These are phyloP conservation scores for Acronicta leporina DNA, from an alignment of 2,888 invertebrate species.

Conservation along the genomic window DNA sequence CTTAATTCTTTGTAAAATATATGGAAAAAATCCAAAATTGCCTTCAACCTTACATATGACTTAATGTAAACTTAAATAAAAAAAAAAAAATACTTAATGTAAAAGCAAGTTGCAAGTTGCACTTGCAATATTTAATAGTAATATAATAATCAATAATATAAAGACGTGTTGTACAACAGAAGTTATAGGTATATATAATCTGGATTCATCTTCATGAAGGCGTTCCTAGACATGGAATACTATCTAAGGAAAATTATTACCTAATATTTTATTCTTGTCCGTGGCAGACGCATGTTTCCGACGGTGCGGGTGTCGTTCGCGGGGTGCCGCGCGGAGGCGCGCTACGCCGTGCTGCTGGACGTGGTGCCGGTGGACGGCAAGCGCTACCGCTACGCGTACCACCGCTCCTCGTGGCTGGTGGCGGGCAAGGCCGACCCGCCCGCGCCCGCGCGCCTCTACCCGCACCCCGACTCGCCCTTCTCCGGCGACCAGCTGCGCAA, in stretches of 20 bases:
- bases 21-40: too few species aligned
- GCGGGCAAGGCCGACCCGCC: constrained; percentile 99
- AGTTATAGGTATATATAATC: not conserved
- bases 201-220: not conserved
- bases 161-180: too few species aligned
- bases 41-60: too few species aligned
- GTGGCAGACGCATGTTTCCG: constrained; percentile 98
- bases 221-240: not conserved
- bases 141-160: too few species aligned
- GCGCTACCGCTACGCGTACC: constrained; percentile 99
- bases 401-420: constrained; percentile 99
- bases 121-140: too few species aligned
- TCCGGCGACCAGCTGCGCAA: constrained; percentile 98
- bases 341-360: constrained; percentile 98
- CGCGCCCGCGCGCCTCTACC: constrained; percentile 96
- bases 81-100: too few species aligned
- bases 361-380: constrained; percentile 99
- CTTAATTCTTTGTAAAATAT: too few species aligned
- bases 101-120: too few species aligned
- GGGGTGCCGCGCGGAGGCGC: constrained; percentile 94
- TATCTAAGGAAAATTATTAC: not conserved
- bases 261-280: constrained; percentile 7
- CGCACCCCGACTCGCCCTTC: constrained; percentile 99
- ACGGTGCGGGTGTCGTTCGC: constrained; percentile 98
- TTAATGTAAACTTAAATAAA: too few species aligned